Conservation (phyloP, 2,113 vertebrate genomes). For the Dasyurus viverrinus region DNA sequence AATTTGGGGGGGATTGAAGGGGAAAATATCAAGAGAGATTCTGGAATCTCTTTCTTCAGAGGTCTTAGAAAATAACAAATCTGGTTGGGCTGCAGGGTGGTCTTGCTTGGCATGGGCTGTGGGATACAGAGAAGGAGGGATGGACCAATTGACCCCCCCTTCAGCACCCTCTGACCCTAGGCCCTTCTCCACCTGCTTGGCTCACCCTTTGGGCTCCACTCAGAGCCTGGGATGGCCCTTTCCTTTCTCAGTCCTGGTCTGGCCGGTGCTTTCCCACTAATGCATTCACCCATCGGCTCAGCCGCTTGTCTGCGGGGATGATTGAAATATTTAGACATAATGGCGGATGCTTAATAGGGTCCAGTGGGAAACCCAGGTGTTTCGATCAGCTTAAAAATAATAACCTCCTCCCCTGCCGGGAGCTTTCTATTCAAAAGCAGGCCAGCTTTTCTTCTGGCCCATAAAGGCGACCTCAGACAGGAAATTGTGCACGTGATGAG, state of each 20-base stretch:
- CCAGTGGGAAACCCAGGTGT: conserved; percentile 90
- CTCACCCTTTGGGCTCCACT: conserved; percentile 66
- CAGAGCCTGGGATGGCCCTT: conserved; percentile 61
- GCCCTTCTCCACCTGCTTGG: conserved; percentile 43
- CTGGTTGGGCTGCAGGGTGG: conserved; percentile 67
- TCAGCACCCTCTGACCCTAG: conserved; percentile 32
- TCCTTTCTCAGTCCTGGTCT: conserved; percentile 69
- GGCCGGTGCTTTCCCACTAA: conserved; percentile 77
- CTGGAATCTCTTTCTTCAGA: conserved; percentile 55
- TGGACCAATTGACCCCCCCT: conserved; percentile 56
- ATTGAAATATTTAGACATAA: conserved; percentile 90
- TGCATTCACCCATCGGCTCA: conserved; percentile 82
- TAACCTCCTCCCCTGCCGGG: conserved; percentile 88
- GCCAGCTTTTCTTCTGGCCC: conserved; percentile 89
- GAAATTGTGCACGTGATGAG: conserved; percentile 95
- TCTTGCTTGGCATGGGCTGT: conserved; percentile 44
- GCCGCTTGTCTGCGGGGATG: conserved; percentile 81
- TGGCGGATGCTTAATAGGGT: conserved; percentile 88
- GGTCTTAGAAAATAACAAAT: conserved; percentile 66
- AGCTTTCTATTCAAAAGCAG: conserved; percentile 88
- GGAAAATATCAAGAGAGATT: conserved; percentile 27
- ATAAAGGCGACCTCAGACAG: conserved; percentile 91
- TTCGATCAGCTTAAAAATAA: conserved; percentile 93
- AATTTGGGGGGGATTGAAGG: background rate
- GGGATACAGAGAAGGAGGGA: conserved; percentile 39